A percentile compares a stretch with the other conserved stretches of the same genome.
phyloP scores from a whole-genome alignment of 2,113 vertebrate species.

The Embiotoca jacksoni region DNA sequence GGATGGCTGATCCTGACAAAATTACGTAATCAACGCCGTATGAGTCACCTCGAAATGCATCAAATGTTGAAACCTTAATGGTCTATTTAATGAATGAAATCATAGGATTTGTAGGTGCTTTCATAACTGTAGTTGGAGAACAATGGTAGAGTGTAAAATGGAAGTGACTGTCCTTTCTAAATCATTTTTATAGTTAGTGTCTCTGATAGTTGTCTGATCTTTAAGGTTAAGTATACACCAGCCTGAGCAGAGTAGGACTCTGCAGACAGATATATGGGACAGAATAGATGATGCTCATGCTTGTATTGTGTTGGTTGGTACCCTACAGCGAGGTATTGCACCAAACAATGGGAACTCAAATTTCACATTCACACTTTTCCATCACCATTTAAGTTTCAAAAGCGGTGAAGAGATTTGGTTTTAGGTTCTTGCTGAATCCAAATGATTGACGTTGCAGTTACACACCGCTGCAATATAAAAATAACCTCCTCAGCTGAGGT shows the following conservation, averaged over 20 bases:
- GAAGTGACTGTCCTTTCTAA: not conserved
- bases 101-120: not conserved
- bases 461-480: slow-evolving; percentile 46
- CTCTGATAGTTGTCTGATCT: slow-evolving; percentile 13
- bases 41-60: slow-evolving; percentile 24
- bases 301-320: not conserved
- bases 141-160: not conserved
- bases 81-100: slow-evolving; percentile 6
- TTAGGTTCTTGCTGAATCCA: slow-evolving; percentile 30
- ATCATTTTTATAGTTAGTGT: slow-evolving; percentile 21
- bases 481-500: slow-evolving; percentile 22
- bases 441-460: slow-evolving; percentile 58
- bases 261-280: not conserved
- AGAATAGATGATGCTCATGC: not conserved
- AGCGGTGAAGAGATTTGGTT: slow-evolving; percentile 3
- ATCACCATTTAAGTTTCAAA: slow-evolving; percentile 23
- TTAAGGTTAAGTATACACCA: not conserved
- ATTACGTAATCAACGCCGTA: not conserved
- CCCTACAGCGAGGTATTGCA: not conserved
- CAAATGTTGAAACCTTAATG: slow-evolving; percentile 17
- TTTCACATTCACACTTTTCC: not conserved
- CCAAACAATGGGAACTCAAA: slow-evolving; percentile 2
- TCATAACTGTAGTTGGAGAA: not conserved
- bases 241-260: not conserved
- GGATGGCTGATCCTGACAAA: not conserved